phyloP scores from a whole-genome alignment of 2,888 invertebrate genomes.

The Uropetala carovei region DNA sequence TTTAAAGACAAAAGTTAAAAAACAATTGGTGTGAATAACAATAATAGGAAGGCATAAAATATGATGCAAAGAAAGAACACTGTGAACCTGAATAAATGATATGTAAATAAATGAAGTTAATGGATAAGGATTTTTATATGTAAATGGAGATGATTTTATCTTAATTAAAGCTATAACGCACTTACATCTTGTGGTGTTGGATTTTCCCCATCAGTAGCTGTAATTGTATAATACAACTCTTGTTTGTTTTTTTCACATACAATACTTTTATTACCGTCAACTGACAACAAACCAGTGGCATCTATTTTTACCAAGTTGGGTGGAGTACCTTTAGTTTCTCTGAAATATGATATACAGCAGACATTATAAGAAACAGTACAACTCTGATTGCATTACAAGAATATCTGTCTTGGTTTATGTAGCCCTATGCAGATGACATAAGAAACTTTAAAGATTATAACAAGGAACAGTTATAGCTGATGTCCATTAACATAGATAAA shows the following conservation, averaged over 20 bases:
- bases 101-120: background rate
- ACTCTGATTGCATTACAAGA: no score
- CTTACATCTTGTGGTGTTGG: constrained; percentile 75
- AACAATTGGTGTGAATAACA: background rate
- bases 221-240: constrained; percentile 78
- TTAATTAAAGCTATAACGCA: background rate
- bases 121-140: background rate
- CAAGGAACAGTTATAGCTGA: background rate
- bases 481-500: background rate
- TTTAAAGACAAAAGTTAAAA: no score
- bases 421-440: no score
- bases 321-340: constrained; percentile 75
- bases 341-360: background rate
- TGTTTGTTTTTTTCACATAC: constrained; percentile 78
- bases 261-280: constrained; percentile 75
- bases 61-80: background rate
- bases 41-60: background rate
- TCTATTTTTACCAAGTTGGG: constrained; percentile 76
- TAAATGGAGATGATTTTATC: background rate
- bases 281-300: constrained; percentile 77
- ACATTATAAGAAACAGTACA: no score
- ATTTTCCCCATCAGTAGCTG: constrained; percentile 77
- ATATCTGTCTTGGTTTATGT: no score
- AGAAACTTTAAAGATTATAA: no score
- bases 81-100: background rate